Conservation (phyloP, 1,140 invertebrate genomes). For the Formica selysi region DNA sequence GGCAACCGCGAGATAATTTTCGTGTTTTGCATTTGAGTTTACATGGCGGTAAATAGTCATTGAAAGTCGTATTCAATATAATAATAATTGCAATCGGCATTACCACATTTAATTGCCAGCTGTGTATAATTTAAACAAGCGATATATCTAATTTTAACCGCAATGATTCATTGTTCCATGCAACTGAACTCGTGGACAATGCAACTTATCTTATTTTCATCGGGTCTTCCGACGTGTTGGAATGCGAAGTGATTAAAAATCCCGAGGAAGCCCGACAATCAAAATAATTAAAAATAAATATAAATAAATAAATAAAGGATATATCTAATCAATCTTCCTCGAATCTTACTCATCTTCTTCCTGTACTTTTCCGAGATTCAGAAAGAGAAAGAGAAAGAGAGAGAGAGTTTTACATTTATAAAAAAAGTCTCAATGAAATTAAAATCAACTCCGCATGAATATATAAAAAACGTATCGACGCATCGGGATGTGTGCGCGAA, state of each 20-base stretch:
- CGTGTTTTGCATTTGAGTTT: neutral
- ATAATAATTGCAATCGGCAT: constrained; percentile 25
- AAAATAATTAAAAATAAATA: neutral
- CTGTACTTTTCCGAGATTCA: neutral
- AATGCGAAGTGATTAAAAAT: constrained; percentile 8
- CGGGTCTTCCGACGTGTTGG: neutral
- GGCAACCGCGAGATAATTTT: neutral
- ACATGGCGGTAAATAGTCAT: neutral
- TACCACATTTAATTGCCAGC: constrained; percentile 39
- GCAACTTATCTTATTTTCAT: constrained; percentile 52
- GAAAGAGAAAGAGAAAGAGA: neutral
- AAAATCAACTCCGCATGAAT: neutral
- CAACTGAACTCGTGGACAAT: constrained; percentile 41
- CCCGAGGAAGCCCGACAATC: too few species aligned
- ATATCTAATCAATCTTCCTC: neutral
- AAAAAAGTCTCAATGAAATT: neutral
- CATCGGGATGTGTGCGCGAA: neutral
- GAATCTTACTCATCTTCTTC: neutral
- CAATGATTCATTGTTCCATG: constrained; percentile 40
- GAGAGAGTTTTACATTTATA: neutral
- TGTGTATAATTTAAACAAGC: constrained; percentile 25
- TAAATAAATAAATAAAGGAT: neutral
- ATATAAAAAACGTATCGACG: neutral
- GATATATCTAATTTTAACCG: constrained; percentile 34
- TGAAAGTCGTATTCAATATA: constrained; percentile 5